Evolutionary conservation across 2,113 vertebrate species (phyloP), one percentile per base, ranked within the genome.

Genomic region (Ochotona curzoniae): DNA sequence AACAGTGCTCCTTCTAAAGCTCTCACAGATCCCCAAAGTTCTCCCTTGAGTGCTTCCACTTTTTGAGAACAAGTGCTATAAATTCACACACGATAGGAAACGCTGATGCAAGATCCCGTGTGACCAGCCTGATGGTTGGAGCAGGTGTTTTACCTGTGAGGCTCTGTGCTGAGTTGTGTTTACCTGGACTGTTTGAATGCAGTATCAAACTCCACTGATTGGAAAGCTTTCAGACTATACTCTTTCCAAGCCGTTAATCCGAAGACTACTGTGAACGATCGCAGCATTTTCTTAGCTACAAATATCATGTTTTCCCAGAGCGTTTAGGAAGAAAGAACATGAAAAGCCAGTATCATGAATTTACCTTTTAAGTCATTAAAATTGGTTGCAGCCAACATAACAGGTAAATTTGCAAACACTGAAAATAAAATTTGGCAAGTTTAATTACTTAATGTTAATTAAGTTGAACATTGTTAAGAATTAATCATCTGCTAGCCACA

Each of bases 351-450:
- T 79, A 13, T 54, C 85, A 63, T 86, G 35, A 82, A 18, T 21
- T 91, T 28, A 84, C 76, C 35, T 91, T 95, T 69, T 79, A 75
- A 89, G 87, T 44, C 32, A 64, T 94, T 90, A 88, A 32, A 82
- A 74, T 82, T 54, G 32, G 44, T 70, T 85, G 1, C 64, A 57
- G 35, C 23, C 81, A 71, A 51, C 69, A 15, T 47, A 79, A 84
- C 49, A 93, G 7, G 23, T 88, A 2, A 66, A 82, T 2, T 76
- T 94, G 25, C 0, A 28, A 87, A 38, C 32, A 83, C 11, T 63
- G 75, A 38, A 76, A 87, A 83, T 87, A 69, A 87, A 85, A n/a
- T 57, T n/a, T 54, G 78, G 3, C 76, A 21, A 79, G 70, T 60
- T 38, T 74, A 86, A 75, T 70, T 54, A 67, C 14, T 91, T 13